Percentiles rank a stretch among this genome's conserved stretches.
phyloP scores from a whole-genome alignment of 1,140 invertebrate genomes.

The Dendroctonus ponderosae region DNA sequence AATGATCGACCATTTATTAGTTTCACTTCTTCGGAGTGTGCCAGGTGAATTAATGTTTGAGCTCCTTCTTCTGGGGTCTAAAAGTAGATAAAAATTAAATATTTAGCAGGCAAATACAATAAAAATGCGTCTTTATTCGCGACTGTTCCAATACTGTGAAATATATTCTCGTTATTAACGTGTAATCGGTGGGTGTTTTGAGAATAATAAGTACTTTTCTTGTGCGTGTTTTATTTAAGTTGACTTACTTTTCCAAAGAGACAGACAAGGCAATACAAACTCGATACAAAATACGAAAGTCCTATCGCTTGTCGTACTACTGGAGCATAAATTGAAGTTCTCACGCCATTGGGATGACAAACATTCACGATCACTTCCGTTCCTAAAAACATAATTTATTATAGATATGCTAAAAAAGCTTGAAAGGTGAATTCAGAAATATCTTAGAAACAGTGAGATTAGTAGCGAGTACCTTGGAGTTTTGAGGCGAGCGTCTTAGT shows the following conservation, averaged over 20 bases:
- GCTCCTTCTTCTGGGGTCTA: conserved; percentile 31
- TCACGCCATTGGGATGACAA: conserved; percentile 6
- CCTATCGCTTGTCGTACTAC: too few species aligned
- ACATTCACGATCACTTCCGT: conserved; percentile 2
- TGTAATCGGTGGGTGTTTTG: too few species aligned
- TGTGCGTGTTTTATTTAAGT: background rate
- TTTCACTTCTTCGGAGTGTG: conserved; percentile 26
- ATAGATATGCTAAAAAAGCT: too few species aligned
- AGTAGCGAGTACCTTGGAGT: conserved; percentile 53
- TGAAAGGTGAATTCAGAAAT: too few species aligned
- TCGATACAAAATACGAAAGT: background rate
- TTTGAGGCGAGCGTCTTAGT: conserved; percentile 59
- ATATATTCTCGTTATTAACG: too few species aligned
- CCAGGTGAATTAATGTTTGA: conserved; percentile 30
- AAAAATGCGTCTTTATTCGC: too few species aligned
- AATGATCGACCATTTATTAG: conserved; percentile 31
- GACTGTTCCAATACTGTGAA: too few species aligned
- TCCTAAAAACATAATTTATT: conserved; percentile 4
- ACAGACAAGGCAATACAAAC: background rate
- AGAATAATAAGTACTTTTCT: too few species aligned
- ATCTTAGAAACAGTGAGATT: too few species aligned
- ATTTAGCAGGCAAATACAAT: background rate
- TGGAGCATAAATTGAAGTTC: conserved; percentile 7
- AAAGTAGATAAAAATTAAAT: conserved; percentile 3
- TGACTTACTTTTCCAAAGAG: conserved; percentile 1